These are phyloP conservation scores for Motacilla tschutschensis DNA, from an alignment of 2,113 vertebrate genomes.

Conservation along the genomic window DNA sequence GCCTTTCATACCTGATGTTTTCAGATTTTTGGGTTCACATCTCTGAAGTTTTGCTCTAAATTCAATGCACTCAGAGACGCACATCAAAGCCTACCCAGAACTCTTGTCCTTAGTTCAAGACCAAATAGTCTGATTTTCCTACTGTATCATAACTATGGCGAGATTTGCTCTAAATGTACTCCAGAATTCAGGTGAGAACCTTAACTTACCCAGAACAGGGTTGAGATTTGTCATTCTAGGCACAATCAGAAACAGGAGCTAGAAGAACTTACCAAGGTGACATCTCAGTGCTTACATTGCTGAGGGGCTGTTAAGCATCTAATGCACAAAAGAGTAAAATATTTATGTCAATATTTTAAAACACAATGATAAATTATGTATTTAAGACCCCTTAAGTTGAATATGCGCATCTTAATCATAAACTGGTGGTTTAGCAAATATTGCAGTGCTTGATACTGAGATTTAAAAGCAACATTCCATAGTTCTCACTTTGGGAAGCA, in stretches of 20 bases:
- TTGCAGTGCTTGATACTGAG: background rate
- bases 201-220: background rate
- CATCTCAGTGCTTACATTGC: background rate
- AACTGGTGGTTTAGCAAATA: background rate
- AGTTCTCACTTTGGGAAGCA: background rate
- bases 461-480: background rate
- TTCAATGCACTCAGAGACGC: background rate
- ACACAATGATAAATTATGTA: background rate
- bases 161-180: background rate
- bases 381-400: background rate
- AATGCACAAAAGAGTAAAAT: background rate
- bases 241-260: background rate
- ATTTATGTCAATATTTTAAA: constrained; percentile 7
- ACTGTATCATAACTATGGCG: background rate
- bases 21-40: background rate
- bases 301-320: background rate
- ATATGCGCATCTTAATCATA: background rate
- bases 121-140: background rate
- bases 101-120: background rate
- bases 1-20: background rate
- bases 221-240: background rate
- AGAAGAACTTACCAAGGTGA: background rate
- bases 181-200: background rate
- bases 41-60: background rate
- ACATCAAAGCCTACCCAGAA: background rate